Evolutionary conservation across 2,113 vertebrate species (phyloP), one percentile per base, ranked within the genome.

Genomic region (Cyanoderma ruficeps): DNA sequence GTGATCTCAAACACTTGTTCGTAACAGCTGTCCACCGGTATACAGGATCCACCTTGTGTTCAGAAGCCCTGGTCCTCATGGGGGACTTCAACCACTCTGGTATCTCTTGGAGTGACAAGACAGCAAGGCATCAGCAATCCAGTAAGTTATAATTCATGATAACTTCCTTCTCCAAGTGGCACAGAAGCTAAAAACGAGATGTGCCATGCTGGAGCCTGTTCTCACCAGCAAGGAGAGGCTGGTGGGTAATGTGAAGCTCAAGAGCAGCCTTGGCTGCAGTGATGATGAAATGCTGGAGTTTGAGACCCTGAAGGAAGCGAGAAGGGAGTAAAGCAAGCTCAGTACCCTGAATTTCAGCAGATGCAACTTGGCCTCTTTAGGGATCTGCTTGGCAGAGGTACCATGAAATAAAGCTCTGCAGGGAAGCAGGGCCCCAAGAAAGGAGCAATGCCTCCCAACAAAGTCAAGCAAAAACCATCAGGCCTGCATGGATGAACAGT

Each of bases 1-100:
- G 60, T 1, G 0, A 41, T 35, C 15, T 57, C 70, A 56, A 65
- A 74, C 59, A 65, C 10, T 35, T 1, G 0, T 25, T 50, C 0
- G 0, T 16, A 50, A 57, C 20, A 49, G 31, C 5, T 8, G 1
- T 16, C 21, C 49, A 61, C 2, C 7, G 2, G 41, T 7, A 31
- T 3, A 55, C 2, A 49, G 35, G 41, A 69, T 60, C 5, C 13
- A 47, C 15, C 18, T 23, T 25, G 19, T 7, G 22, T 11, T 69
- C 47, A 69, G 20, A 31, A 61, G 14, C 18, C 15, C 41, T 35
- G 8, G 31, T 56, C 55, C 41, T 42, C 49, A 28, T 15, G 2
- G 15, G 19, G 12, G 9, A 65, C 15, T 27, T 65, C 27, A 65
- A 49, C 13, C 18, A 61, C 18, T 31, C 21, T 31, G 25, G 2